Evolutionary conservation across 2,113 vertebrate genomes (phyloP), one percentile per base, ranked within the genome.

Genomic region (Haemorhous mexicanus): DNA sequence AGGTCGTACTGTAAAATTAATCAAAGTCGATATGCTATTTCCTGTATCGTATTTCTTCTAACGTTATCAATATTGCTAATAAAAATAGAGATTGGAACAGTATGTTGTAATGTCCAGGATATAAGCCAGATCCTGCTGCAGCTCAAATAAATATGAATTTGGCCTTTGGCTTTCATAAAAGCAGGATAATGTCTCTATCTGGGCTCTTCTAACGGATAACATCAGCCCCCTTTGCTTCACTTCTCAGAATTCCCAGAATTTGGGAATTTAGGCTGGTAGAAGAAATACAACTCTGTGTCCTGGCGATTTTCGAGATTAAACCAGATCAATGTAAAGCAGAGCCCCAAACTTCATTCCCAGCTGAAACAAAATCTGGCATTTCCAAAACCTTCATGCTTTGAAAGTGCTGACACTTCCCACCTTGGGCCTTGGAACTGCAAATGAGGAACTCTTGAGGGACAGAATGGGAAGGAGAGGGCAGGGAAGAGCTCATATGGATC

Each of bases 81-180:
- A 95, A 94, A 95, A 95, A 70, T 46, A 92, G 17, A 90, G 92
- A 96, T 94, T 93, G 93, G 92, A 97, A 92, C 92, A 93, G 64
- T 46, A 95, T 95, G 93, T 74, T 86, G 78, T 80, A 74, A 90
- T 15, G 88, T 66, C 82, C 90, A 95, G 72, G 91, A 96, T 81
- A 90, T 35, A 87, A 95, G 84, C 87, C 92, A 96, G 94, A 83
- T 80, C 79, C 85, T 93, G 75, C 94, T 64, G 92, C 81, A 87
- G 79, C 90, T 90, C 92, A 86, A 58, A 83, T 55, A 91, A 95
- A 92, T 93, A 76, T 70, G 92, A 68, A 86, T 92, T 81, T 10
- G 41, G 88, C 72, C 85, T 88, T 94, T 94, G 85, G 79, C 68
- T 93, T 93, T 94, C 63, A 86, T 74, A 75, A 94, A 83, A 88